Evolutionary conservation across 1,140 invertebrate species (phyloP).

Genomic region (Drosophila punjabiensis): DNA sequence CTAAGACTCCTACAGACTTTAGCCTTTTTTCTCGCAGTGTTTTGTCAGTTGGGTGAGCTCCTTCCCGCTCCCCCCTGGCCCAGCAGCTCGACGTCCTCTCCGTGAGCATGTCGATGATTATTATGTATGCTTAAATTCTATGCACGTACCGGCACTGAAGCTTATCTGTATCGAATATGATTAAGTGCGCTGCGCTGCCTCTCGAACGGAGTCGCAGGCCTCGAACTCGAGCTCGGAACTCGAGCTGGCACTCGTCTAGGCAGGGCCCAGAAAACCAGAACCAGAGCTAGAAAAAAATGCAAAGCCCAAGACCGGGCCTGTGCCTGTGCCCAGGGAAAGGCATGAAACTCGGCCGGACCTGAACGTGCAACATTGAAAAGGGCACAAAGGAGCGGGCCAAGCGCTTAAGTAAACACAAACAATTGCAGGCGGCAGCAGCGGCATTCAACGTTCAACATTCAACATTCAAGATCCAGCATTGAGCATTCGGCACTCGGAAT

Average conservation of each 20-base stretch:
- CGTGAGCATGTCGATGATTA: conserved; percentile 71
- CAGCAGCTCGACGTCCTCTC: conserved; percentile 2
- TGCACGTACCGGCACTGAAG: conserved; percentile 80
- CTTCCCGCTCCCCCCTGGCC: neutral
- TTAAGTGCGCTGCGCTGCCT: conserved; percentile 79
- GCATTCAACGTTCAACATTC: conserved; percentile 2
- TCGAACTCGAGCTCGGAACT: conserved; percentile 16
- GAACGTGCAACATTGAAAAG: conserved; percentile 79
- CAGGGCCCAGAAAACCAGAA: conserved; percentile 21
- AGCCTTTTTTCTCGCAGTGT: neutral
- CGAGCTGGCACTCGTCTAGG: conserved; percentile 14
- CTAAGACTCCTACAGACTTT: too few species aligned
- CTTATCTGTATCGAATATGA: conserved; percentile 84
- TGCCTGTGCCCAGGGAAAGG: conserved; percentile 10
- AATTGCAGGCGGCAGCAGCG: conserved; percentile 34
- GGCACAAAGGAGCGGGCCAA: conserved; percentile 65
- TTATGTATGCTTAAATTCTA: conserved; percentile 83
- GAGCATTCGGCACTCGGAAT: conserved; percentile 7
- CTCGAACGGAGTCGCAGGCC: conserved; percentile 28
- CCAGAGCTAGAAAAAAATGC: conserved; percentile 22
- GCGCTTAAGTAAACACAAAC: conserved; percentile 74
- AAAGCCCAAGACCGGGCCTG: conserved; percentile 3
- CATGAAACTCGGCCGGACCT: conserved; percentile 12
- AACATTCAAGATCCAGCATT: conserved; percentile 8
- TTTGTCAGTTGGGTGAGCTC: neutral